Conservation (phyloP, 2,113 vertebrate species). For the Ranitomeya imitator region DNA sequence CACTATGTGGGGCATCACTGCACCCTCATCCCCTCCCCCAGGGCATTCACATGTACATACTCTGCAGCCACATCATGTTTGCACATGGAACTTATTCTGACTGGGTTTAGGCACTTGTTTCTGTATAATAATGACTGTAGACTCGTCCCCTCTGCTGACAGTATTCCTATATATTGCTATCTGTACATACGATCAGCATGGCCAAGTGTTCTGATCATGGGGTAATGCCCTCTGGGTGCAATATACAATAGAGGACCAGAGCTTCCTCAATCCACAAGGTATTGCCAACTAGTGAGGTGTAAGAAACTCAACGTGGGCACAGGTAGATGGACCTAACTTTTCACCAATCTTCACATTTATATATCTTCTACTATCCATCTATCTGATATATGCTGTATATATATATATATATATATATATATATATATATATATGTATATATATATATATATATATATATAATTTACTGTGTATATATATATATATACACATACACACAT, state of each 20-base stretch:
- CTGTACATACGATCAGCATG: not conserved
- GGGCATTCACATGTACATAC: slow-evolving; percentile 24
- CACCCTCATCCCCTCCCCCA: not conserved
- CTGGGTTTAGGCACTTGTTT: slow-evolving; percentile 35
- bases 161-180: not conserved
- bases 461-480: not conserved
- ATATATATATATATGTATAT: too few relatives aligned
- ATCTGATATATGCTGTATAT: too few relatives aligned
- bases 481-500: not conserved
- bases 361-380: not conserved
- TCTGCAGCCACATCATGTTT: slow-evolving; percentile 20
- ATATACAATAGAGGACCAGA: not conserved
- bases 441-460: too few relatives aligned
- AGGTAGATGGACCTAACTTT: not conserved
- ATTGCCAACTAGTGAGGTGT: not conserved
- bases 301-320: not conserved
- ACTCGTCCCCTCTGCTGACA: slow-evolving; percentile 14
- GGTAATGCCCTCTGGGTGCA: slow-evolving; percentile 27
- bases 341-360: not conserved
- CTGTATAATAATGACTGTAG: slow-evolving; percentile 29
- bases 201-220: not conserved
- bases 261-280: not conserved
- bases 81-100: slow-evolving; percentile 20
- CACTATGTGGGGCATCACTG: not conserved
- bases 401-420: too few relatives aligned